A percentile compares a stretch with the other conserved stretches of the same genome.
phyloP scores from a whole-genome alignment of 2,113 vertebrate species.

The Prionailurus viverrinus region DNA sequence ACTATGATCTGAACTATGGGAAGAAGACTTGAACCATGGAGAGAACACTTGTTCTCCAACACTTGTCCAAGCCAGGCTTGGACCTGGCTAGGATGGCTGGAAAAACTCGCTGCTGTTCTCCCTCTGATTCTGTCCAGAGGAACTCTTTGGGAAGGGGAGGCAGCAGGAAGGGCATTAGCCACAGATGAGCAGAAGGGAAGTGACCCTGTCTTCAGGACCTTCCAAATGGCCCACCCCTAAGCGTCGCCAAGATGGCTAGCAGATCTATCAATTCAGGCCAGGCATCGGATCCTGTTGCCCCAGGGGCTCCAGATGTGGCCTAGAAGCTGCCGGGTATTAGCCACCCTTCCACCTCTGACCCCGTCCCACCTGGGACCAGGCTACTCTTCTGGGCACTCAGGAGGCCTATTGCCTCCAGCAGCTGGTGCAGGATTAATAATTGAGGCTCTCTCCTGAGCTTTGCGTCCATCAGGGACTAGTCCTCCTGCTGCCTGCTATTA shows the following conservation, averaged over 20 bases:
- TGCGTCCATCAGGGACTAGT: constrained; percentile 76
- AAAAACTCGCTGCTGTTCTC: not conserved
- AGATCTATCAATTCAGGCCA: not conserved
- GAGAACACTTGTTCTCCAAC: not conserved
- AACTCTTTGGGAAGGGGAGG: not conserved
- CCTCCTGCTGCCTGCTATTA: constrained; percentile 72
- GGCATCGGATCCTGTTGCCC: not conserved
- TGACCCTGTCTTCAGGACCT: not conserved
- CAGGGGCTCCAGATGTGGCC: constrained; percentile 49
- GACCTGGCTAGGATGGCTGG: not conserved
- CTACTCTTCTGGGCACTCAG: constrained; percentile 71
- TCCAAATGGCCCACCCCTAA: not conserved
- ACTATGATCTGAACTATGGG: not conserved
- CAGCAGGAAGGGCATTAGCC: not conserved
- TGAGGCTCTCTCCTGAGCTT: constrained; percentile 88
- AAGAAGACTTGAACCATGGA: not conserved
- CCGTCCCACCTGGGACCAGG: constrained; percentile 65
- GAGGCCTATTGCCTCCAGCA: constrained; percentile 85
- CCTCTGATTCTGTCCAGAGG: not conserved
- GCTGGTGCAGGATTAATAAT: constrained; percentile 89
- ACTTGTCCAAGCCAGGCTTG: not conserved
- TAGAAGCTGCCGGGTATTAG: not conserved
- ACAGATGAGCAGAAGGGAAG: not conserved
- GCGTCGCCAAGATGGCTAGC: not conserved
- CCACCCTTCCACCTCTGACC: not conserved